Conservation (phyloP, 2,888 invertebrate genomes). For the Vesta saturnalis region DNA sequence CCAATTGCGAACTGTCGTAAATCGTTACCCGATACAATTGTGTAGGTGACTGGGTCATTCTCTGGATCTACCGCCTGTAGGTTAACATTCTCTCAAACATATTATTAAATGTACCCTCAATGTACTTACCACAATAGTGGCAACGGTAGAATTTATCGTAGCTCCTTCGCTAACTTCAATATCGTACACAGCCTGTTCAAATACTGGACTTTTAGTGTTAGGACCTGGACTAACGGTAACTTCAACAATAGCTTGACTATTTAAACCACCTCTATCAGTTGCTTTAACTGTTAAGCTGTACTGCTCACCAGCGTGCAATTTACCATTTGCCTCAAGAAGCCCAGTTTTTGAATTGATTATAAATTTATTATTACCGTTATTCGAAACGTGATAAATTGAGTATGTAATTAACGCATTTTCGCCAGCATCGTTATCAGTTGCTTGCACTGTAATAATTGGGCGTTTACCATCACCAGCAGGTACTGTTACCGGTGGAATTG, state of each 20-base stretch:
- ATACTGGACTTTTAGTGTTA: conserved; percentile 83
- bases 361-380: conserved; percentile 88
- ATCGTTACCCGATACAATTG: conserved; percentile 89
- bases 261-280: conserved; percentile 80
- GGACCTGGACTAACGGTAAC: conserved; percentile 85
- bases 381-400: conserved; percentile 90
- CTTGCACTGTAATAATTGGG: conserved; percentile 66
- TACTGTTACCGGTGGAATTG: conserved; percentile 81
- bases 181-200: conserved; percentile 83
- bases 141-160: conserved; percentile 85
- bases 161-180: conserved; percentile 91
- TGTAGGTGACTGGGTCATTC: conserved; percentile 85
- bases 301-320: conserved; percentile 85
- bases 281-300: conserved; percentile 90
- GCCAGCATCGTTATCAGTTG: conserved; percentile 86
- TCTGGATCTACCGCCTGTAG: conserved; percentile 86
- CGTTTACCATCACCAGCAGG: conserved; percentile 70
- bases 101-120: not conserved
- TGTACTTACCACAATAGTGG: conserved; percentile 74
- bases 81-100: not conserved
- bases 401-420: conserved; percentile 85
- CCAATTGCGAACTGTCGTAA: conserved; percentile 89
- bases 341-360: conserved; percentile 83
- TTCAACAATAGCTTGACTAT: conserved; percentile 87
- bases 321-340: conserved; percentile 78